Percentiles rank a stretch among this genome's conserved stretches.
phyloP scores from a whole-genome alignment of 2,888 invertebrate genomes.

The Lithosia quadra region DNA sequence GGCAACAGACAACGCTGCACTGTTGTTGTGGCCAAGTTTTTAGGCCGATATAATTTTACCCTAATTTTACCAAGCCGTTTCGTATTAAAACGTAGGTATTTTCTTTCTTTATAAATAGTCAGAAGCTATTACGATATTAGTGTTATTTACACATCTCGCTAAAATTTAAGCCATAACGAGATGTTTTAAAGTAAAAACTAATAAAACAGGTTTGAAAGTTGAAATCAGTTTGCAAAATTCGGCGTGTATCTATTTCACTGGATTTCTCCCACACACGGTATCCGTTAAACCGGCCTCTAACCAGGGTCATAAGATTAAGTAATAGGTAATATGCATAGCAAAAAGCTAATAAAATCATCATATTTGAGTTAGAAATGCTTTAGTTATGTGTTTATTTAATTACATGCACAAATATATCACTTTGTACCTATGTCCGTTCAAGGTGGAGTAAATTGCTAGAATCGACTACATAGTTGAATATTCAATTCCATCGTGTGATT shows the following conservation, averaged over 20 bases:
- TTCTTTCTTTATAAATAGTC: too few species aligned
- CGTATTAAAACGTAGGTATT: too few species aligned
- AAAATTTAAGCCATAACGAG: background rate
- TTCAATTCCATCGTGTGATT: too few species aligned
- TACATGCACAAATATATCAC: too few species aligned
- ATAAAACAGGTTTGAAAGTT: background rate
- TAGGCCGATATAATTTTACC: too few species aligned
- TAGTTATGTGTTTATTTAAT: background rate
- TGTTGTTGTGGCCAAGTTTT: too few species aligned
- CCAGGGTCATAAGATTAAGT: background rate
- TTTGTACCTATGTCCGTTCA: too few species aligned
- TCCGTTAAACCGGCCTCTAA: background rate
- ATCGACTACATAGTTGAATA: too few species aligned
- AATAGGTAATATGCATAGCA: background rate
- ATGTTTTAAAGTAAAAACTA: background rate
- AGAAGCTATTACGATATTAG: too few species aligned
- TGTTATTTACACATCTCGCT: background rate
- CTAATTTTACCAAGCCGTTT: too few species aligned
- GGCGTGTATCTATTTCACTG: background rate
- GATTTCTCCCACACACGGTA: background rate
- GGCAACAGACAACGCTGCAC: too few species aligned
- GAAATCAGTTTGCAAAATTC: background rate
- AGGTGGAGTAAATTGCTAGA: too few species aligned
- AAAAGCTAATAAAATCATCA: background rate
- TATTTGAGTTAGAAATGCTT: background rate